Evolutionary conservation across 1,140 invertebrate genomes (phyloP), one percentile per base, ranked within the genome.

Genomic region (Drosophila bifasciata): DNA sequence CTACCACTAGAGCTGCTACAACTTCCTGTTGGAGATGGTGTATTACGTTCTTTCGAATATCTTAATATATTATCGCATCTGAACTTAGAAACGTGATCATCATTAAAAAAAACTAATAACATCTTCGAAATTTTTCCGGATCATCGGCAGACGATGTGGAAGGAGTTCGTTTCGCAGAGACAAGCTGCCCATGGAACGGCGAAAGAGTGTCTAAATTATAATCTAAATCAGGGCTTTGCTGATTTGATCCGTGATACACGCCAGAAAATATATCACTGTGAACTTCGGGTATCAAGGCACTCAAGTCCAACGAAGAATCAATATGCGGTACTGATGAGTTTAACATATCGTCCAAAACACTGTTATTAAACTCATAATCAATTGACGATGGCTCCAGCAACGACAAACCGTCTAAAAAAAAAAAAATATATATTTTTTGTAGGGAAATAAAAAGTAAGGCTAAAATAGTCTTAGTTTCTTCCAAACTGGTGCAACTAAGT

Each of bases 21-120:
- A 49, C 90, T 91, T 8, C 63, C 84, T 8, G 86, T 83, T 1
- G 90, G 86, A n/a, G 89, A 91, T 0, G 90, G 86, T 15, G 86
- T 86, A 59, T 77, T 63, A 1, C 89, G 73, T 40, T 81, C 45
- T 41, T 60, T 55, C 6, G 51, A 69, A 49, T 68, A 59, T 15
- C 66, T 62, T 40, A 61, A 39, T 23, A 68, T 41, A 55, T 58
- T 71, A 3, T 63, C 84, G 21, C 46, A 48, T 19, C 46, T 62
- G 40, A 79, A 16, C 40, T 74, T 71, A n/a, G 79, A 70, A 15
- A 72, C 25, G 19, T 68, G 73, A 19, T 76, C 69, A n/a, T 66
- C 67, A 28, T 75, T 76, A 21, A 83, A 68, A n/a, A 23, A 77
- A 74, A 41, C 64, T 90, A 1, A 83, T 48, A 19, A 81, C 72